Evolutionary conservation across 2,888 invertebrate species (phyloP).

Genomic region (Drosophila siamana): DNA sequence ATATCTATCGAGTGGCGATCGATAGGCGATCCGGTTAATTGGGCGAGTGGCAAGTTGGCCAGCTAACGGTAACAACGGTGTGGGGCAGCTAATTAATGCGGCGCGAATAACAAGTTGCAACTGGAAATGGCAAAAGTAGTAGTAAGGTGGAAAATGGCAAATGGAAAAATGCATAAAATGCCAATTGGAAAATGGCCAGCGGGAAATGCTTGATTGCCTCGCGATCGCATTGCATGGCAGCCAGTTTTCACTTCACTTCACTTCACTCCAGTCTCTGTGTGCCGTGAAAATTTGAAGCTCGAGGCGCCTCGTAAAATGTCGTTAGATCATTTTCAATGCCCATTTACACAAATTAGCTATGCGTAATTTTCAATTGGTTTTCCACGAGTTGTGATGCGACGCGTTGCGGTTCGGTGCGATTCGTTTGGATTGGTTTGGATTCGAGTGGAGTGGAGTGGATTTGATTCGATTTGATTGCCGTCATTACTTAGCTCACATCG

Average conservation of each 20-base stretch:
- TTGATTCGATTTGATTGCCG: slow-evolving; percentile 14
- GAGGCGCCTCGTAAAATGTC: slow-evolving; percentile 29
- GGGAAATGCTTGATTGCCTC: slow-evolving; percentile 23
- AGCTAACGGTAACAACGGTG: slow-evolving; percentile 33
- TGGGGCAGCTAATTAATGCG: slow-evolving; percentile 27
- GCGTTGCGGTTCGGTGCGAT: slow-evolving; percentile 12
- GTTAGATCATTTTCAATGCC: slow-evolving; percentile 41
- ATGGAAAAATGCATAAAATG: slow-evolving; percentile 1
- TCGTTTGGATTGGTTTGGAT: not conserved
- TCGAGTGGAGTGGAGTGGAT: no score
- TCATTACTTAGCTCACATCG: slow-evolving; percentile 14
- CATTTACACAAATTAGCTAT: slow-evolving; percentile 51
- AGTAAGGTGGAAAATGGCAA: slow-evolving; percentile 7
- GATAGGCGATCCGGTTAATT: slow-evolving; percentile 28
- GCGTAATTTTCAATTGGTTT: slow-evolving; percentile 57
- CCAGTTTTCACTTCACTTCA: slow-evolving; percentile 36
- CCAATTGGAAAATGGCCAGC: slow-evolving; percentile 19
- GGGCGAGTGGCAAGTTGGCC: slow-evolving; percentile 30
- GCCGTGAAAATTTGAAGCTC: slow-evolving; percentile 15
- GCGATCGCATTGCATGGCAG: slow-evolving; percentile 13
- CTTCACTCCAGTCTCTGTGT: not conserved
- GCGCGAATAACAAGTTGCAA: slow-evolving; percentile 26
- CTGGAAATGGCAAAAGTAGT: slow-evolving; percentile 21
- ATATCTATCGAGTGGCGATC: slow-evolving; percentile 40
- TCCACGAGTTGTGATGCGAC: slow-evolving; percentile 10